Evolutionary conservation across 2,888 invertebrate species (phyloP).

Genomic region (Iphiclides podalirius): DNA sequence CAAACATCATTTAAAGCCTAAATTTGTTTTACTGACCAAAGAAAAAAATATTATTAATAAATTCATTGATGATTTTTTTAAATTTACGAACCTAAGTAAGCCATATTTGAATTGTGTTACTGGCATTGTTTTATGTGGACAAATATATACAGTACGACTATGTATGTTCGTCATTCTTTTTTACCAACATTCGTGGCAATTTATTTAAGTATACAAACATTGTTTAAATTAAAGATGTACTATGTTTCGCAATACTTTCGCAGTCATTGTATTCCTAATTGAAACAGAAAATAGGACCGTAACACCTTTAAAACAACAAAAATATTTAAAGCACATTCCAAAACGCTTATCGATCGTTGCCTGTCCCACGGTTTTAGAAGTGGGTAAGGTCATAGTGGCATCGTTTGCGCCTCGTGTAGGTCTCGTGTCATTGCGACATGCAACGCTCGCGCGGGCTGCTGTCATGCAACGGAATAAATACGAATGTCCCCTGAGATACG

Average conservation of each 20-base stretch:
- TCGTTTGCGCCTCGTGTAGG: conserved; percentile 54
- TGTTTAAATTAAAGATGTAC: background rate
- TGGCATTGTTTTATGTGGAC: no score
- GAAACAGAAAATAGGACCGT: conserved; percentile 5
- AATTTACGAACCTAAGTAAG: no score
- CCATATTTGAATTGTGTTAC: no score
- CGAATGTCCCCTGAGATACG: conserved; percentile 16
- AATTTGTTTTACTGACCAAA: no score
- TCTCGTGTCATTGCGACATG: conserved; percentile 52
- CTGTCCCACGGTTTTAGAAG: conserved; percentile 30
- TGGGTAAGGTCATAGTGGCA: conserved; percentile 61
- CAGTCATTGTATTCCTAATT: conserved; percentile 6
- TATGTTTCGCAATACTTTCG: conserved; percentile 4
- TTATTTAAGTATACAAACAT: background rate
- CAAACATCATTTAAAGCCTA: no score
- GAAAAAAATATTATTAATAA: background rate
- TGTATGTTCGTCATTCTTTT: no score
- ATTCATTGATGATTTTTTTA: background rate
- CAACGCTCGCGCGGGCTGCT: conserved; percentile 36
- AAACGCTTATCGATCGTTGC: conserved; percentile 26
- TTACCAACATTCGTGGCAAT: no score
- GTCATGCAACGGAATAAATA: conserved; percentile 38
- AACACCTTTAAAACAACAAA: conserved; percentile 10
- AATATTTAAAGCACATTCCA: conserved; percentile 17
- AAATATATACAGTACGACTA: no score